Evolutionary conservation across 2,888 invertebrate genomes (phyloP).

Genomic region (Lathronympha strigana): DNA sequence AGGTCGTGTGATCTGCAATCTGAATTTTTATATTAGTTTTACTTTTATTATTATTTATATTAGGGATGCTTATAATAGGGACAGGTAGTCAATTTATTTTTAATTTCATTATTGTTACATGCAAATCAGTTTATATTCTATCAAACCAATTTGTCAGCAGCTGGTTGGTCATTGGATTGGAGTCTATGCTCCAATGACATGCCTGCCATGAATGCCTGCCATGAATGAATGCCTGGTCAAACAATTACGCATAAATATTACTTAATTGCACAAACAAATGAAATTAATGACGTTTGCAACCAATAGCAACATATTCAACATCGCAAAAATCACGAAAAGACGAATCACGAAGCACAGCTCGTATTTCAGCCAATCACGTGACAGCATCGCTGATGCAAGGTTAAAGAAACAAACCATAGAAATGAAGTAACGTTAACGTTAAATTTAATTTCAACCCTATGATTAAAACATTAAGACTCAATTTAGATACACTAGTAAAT

Average conservation of each 20-base stretch:
- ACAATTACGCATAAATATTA: too few relatives aligned
- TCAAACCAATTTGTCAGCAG: too few relatives aligned
- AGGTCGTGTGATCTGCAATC: too few relatives aligned
- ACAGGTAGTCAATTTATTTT: too few relatives aligned
- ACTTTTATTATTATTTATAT: too few relatives aligned
- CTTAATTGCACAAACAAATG: conserved; percentile 1
- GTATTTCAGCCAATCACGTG: conserved; percentile 33
- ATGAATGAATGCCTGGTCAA: not conserved
- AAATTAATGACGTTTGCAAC: conserved; percentile 16
- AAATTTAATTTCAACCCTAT: not conserved
- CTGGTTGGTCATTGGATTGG: too few relatives aligned
- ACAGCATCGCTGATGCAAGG: conserved; percentile 6
- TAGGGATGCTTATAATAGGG: too few relatives aligned
- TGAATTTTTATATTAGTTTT: too few relatives aligned
- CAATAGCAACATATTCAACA: conserved; percentile 10
- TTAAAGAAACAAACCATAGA: not conserved
- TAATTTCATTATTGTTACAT: too few relatives aligned
- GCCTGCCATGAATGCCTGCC: too few relatives aligned
- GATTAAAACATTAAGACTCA: not conserved
- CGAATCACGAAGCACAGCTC: conserved; percentile 11
- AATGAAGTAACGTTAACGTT: not conserved
- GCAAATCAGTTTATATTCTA: too few relatives aligned
- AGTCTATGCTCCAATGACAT: too few relatives aligned
- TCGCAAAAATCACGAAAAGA: not conserved
- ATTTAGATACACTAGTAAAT: not conserved